A percentile compares a stretch with the other conserved stretches of the same genome.
Conservation (phyloP, 2,113 vertebrate species). For the Micromys minutus region DNA sequence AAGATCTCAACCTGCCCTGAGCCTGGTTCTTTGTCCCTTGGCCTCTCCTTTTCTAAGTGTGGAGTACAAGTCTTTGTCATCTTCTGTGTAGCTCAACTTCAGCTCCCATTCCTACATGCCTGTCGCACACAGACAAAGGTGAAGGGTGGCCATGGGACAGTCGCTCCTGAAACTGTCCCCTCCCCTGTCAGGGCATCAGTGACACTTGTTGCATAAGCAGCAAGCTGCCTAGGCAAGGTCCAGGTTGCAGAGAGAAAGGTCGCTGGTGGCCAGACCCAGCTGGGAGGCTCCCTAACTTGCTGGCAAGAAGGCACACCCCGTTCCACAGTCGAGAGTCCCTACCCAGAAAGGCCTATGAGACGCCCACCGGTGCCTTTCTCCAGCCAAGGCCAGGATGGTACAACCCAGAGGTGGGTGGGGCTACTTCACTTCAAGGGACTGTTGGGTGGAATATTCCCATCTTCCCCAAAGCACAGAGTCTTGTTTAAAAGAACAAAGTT, state of each 20-base stretch:
- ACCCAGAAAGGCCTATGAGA: neutral
- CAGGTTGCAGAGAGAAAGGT: fast-evolving
- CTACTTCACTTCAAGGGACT: fast-evolving
- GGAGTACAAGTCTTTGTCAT: neutral
- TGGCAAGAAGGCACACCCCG: fast-evolving
- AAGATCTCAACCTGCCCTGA: neutral
- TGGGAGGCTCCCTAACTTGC: fast-evolving
- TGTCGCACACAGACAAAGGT: neutral
- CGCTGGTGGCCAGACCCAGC: fast-evolving
- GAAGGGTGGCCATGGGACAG: neutral
- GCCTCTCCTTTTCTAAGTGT: neutral
- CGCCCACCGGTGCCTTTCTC: fast-evolving
- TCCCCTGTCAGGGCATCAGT: fast-evolving
- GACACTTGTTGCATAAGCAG: neutral
- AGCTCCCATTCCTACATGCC: neutral
- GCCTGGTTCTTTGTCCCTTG: neutral
- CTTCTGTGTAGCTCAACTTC: neutral
- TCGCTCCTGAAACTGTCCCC: neutral
- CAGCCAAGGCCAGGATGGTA: fast-evolving
- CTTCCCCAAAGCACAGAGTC: neutral
- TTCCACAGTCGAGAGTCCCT: fast-evolving
- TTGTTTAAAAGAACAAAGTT: neutral
- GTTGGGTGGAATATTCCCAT: fast-evolving
- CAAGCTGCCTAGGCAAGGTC: neutral
- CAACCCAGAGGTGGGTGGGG: fast-evolving